Base-by-base conservation (phyloP, 1,140 invertebrate genomes). In the Ceratoteleas bidentatus region DNA sequence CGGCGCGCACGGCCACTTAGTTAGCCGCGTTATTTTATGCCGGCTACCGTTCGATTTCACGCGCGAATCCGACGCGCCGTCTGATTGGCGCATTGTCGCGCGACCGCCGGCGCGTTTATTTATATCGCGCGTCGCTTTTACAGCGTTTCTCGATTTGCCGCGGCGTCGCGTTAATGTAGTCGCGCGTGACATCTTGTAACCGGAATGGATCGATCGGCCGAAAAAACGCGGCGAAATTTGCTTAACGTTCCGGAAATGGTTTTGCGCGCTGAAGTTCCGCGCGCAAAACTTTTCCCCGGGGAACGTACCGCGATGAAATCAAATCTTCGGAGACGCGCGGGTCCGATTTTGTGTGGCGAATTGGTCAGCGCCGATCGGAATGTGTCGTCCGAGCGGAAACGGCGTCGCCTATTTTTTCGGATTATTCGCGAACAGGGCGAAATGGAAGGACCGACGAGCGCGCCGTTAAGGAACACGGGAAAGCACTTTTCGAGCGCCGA, bases 391-490 rank as follows among this genome's bases (percentile, higher is more conserved):
- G 57, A 73, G 60, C 45, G 79, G 73, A 72, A 78, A 78, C 61
- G 62, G 66, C 70, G 75, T 78, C 60, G 52, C 56, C 76, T 87
- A 87, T 85, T 87, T 86, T 87, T 87, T 80, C 72, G 75, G 84
- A 86, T 87, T 86, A 86, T 86, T 85, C 84, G 84, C 68, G 64
- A 85, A 76, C 66, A 84, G 81, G 69, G 82, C 60, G 70, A 76
- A 69, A 65, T 56, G 72, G 74, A 64, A 84, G 72, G 82, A 85
- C 74, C 74, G 76, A 85, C 78, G 78, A 85, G 85, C 72, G 83
- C 83, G 77, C 73, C 89, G 88, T 91, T 91, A 91, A 90, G 89
- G 87, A 91, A 91, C 90, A 91, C 85, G 90, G 84, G 89, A 91
- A 91, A 91, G 90, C 90, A 91, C 90, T 91, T 90, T 86, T 90